A percentile compares a stretch with the other conserved stretches of the same genome.
Evolutionary conservation across 2,797 vertebrate genomes (phyloP).

Genomic region (Betta splendens): DNA sequence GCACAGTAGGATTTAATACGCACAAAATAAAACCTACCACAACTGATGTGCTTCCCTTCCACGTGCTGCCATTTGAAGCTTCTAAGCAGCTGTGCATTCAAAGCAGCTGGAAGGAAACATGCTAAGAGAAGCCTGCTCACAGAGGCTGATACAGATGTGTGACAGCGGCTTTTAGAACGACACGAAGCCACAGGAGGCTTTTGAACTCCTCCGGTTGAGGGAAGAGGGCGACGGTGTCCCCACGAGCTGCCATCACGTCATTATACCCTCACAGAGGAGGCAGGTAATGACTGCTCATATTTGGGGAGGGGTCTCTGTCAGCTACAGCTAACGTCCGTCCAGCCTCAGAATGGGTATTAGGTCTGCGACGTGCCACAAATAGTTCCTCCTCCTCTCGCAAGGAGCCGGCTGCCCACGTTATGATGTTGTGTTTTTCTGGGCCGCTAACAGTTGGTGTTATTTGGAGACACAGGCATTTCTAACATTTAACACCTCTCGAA

Average conservation of each 20-base stretch:
- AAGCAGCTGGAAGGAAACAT: conserved; percentile 33
- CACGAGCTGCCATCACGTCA: conserved; percentile 1
- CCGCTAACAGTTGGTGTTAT: conserved; percentile 1
- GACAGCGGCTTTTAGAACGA: conserved; percentile 26
- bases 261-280: not conserved
- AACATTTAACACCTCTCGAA: conserved; percentile 11
- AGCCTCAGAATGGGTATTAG: not conserved
- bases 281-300: too few relatives aligned
- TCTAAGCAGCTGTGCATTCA: conserved; percentile 18
- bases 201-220: not conserved
- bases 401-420: not conserved
- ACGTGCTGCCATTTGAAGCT: conserved; percentile 26
- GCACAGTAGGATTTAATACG: too few relatives aligned
- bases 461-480: not conserved
- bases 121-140: conserved; percentile 10
- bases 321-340: not conserved
- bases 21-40: not conserved
- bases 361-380: not conserved
- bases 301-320: not conserved
- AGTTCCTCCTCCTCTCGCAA: not conserved
- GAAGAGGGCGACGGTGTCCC: conserved; percentile 6
- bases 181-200: conserved; percentile 5
- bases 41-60: conserved; percentile 16
- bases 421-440: not conserved
- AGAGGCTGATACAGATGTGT: not conserved